A percentile compares a stretch with the other conserved stretches of the same genome.
Evolutionary conservation across 1,140 invertebrate genomes (phyloP).

Genomic region (Aphaenogaster rudis): DNA sequence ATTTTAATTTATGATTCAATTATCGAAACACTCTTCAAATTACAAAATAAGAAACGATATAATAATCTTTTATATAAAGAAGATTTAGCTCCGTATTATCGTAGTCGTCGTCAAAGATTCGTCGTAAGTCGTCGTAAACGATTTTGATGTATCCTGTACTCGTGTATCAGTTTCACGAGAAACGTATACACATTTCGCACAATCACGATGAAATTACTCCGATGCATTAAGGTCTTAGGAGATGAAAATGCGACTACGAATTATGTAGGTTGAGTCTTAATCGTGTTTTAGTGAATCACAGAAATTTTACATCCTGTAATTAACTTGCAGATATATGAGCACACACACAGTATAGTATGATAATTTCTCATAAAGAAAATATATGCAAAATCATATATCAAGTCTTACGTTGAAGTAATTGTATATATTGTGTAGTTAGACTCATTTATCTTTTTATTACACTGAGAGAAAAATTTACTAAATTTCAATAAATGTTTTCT

Average conservation of each 20-base stretch:
- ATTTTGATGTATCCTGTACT: neutral
- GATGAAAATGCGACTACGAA: neutral
- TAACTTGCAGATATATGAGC: neutral
- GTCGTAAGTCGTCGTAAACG: neutral
- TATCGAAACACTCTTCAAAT: neutral
- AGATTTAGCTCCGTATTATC: neutral
- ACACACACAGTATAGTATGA: no score
- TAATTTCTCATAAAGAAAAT: neutral
- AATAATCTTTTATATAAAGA: neutral
- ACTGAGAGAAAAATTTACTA: no score
- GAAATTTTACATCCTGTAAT: constrained; percentile 3
- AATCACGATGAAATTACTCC: constrained; percentile 19
- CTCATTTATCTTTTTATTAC: no score
- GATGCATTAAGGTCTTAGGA: constrained; percentile 16
- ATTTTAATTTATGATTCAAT: constrained; percentile 17
- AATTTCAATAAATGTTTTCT: no score
- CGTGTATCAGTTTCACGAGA: constrained; percentile 10
- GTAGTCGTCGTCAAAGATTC: neutral
- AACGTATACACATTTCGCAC: constrained; percentile 16
- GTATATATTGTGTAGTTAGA: no score
- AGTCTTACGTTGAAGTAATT: no score
- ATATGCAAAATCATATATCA: neutral
- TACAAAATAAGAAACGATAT: neutral
- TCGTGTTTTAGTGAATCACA: constrained; percentile 10
- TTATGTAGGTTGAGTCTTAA: constrained; percentile 23